Conservation (phyloP, 2,888 invertebrate species). For the Choreutis nemorana region DNA sequence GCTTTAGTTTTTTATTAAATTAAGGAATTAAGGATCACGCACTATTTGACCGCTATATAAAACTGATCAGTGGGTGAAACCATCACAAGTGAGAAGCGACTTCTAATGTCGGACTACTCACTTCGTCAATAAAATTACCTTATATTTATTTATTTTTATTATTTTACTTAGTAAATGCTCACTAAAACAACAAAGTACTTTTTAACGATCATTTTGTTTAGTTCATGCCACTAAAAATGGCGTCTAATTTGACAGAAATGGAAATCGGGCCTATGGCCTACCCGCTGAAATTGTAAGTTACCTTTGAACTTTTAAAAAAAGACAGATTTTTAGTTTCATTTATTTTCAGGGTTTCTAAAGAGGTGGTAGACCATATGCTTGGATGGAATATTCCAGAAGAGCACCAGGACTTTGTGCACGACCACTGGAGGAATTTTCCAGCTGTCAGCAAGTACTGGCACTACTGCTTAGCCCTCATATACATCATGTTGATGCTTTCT, state of each 20-base stretch:
- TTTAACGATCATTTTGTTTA: slow-evolving; percentile 32
- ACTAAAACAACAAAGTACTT: slow-evolving; percentile 10
- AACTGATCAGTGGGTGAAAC: slow-evolving; percentile 13
- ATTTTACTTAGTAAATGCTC: slow-evolving; percentile 10
- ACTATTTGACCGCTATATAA: slow-evolving; percentile 52
- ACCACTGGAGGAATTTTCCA: slow-evolving; percentile 74
- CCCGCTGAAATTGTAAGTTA: slow-evolving; percentile 52
- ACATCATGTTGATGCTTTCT: slow-evolving; percentile 67
- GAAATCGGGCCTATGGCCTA: slow-evolving; percentile 46
- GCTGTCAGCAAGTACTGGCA: slow-evolving; percentile 74
- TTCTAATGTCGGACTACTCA: slow-evolving; percentile 59
- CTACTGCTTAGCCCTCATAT: slow-evolving; percentile 70
- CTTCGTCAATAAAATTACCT: slow-evolving; percentile 42
- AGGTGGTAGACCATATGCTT: slow-evolving; percentile 58
- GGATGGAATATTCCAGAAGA: slow-evolving; percentile 77
- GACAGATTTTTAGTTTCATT: slow-evolving; percentile 3
- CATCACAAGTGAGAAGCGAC: slow-evolving; percentile 64
- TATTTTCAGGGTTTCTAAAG: slow-evolving; percentile 39
- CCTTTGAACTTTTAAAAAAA: slow-evolving; percentile 4
- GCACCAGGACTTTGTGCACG: slow-evolving; percentile 69
- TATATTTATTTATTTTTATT: slow-evolving; percentile 13
- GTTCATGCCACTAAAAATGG: slow-evolving; percentile 38
- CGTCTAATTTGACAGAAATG: slow-evolving; percentile 36
- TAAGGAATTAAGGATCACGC: slow-evolving; percentile 63
- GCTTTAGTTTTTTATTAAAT: slow-evolving; percentile 63